These are phyloP conservation scores for Salticus scenicus DNA, from an alignment of 2,888 invertebrate species.

Conservation along the genomic window DNA sequence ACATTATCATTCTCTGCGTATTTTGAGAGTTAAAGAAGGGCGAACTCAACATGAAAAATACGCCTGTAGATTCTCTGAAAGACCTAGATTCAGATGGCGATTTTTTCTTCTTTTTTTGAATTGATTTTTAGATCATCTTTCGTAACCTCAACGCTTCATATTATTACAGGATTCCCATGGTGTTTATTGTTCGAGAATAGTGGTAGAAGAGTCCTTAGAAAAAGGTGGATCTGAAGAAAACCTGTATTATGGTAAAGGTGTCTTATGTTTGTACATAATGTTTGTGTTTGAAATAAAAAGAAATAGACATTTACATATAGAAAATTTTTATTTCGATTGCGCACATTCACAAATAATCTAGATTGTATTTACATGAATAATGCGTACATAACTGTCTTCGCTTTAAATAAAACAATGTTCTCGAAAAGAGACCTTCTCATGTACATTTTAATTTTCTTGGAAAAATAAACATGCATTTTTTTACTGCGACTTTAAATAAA, in stretches of 20 bases:
- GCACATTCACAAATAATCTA: conserved; percentile 50
- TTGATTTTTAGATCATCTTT: background rate
- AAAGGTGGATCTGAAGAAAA: background rate
- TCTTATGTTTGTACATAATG: background rate
- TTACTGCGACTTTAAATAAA: background rate
- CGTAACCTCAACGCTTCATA: background rate
- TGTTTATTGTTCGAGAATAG: too few relatives aligned
- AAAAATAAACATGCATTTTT: background rate
- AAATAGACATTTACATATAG: conserved; percentile 35
- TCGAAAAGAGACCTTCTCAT: background rate
- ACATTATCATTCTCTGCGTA: too few relatives aligned
- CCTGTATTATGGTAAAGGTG: background rate
- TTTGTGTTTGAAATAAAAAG: background rate
- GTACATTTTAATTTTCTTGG: background rate
- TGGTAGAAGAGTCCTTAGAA: too few relatives aligned
- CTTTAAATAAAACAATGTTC: background rate
- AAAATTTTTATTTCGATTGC: conserved; percentile 60
- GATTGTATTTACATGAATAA: conserved; percentile 47
- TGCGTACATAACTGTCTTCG: conserved; percentile 20
- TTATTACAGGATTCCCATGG: background rate
- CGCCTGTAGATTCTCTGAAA: too few relatives aligned
- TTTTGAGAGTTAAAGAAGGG: too few relatives aligned
- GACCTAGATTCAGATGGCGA: too few relatives aligned
- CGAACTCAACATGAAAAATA: too few relatives aligned
- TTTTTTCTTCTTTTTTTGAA: too few relatives aligned